phyloP scores from a whole-genome alignment of 2,888 invertebrate genomes.

The Phengaris alcon region DNA sequence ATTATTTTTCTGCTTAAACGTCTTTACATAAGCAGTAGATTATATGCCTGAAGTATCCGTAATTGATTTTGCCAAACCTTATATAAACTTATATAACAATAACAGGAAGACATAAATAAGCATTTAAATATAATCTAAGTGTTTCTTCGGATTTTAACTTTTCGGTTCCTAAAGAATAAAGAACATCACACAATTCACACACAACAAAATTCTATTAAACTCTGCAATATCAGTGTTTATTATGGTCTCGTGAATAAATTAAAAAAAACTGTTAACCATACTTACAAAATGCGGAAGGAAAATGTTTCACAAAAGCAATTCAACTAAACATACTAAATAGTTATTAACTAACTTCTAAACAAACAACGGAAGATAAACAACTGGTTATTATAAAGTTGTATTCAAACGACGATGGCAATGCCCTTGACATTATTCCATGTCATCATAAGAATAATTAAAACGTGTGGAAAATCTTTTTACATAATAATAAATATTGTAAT shows the following conservation, averaged over 20 bases:
- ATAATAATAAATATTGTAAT: too few relatives aligned
- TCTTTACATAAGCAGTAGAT: too few relatives aligned
- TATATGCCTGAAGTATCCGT: too few relatives aligned
- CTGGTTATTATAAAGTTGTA: not conserved
- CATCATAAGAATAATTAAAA: slow-evolving; percentile 20
- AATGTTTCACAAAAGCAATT: not conserved
- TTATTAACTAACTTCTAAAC: not conserved
- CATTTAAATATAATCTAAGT: too few relatives aligned
- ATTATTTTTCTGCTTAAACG: too few relatives aligned
- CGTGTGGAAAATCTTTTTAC: slow-evolving; percentile 9
- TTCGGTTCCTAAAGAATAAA: too few relatives aligned
- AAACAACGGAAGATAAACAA: slow-evolving; percentile 10
- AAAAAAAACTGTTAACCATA: not conserved
- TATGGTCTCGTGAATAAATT: not conserved
- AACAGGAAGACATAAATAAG: too few relatives aligned
- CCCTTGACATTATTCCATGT: slow-evolving; percentile 20
- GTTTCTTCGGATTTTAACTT: too few relatives aligned
- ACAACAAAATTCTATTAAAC: too few relatives aligned
- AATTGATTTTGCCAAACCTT: too few relatives aligned
- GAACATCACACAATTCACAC: too few relatives aligned
- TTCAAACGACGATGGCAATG: not conserved
- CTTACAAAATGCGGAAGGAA: not conserved
- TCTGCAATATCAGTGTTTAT: not conserved
- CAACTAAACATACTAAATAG: not conserved
- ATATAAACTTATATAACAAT: too few relatives aligned